These are phyloP conservation scores for Myanophis thanlyinensis DNA, from an alignment of 2,113 vertebrate genomes.

Conservation along the genomic window DNA sequence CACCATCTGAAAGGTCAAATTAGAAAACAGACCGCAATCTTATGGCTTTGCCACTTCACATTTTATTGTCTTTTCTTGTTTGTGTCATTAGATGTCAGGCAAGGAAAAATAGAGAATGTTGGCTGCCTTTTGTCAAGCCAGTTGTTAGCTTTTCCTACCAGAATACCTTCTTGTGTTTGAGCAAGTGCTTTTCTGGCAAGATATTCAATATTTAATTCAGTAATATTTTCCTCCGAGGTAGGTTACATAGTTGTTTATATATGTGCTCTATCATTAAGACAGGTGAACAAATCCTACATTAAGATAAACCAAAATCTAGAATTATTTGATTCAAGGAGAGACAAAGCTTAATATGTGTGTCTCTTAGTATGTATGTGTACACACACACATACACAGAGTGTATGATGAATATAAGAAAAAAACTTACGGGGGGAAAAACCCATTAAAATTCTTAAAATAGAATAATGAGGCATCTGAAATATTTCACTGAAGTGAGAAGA, in stretches of 20 bases:
- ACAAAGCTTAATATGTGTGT: not conserved
- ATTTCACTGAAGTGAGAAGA: not conserved
- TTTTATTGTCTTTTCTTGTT: not conserved
- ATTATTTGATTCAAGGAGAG: not conserved
- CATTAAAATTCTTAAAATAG: not conserved
- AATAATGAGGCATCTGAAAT: not conserved
- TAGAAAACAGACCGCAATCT: not conserved
- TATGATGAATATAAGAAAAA: not conserved
- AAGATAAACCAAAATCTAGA: not conserved
- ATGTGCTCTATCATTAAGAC: not conserved
- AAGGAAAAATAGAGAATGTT: not conserved
- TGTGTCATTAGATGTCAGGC: not conserved
- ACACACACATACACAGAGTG: not conserved
- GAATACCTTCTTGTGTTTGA: not conserved
- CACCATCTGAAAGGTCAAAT: not conserved
- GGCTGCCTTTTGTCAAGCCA: not conserved
- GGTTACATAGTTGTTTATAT: not conserved
- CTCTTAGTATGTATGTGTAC: not conserved
- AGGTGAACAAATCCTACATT: not conserved
- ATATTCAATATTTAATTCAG: not conserved
- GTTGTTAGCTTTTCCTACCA: not conserved
- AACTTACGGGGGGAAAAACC: not conserved
- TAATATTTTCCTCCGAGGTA: not conserved
- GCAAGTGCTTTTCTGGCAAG: not conserved
- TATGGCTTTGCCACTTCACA: not conserved